Conservation (phyloP, 2,888 invertebrate species). For the Cartodere bifasciata region DNA sequence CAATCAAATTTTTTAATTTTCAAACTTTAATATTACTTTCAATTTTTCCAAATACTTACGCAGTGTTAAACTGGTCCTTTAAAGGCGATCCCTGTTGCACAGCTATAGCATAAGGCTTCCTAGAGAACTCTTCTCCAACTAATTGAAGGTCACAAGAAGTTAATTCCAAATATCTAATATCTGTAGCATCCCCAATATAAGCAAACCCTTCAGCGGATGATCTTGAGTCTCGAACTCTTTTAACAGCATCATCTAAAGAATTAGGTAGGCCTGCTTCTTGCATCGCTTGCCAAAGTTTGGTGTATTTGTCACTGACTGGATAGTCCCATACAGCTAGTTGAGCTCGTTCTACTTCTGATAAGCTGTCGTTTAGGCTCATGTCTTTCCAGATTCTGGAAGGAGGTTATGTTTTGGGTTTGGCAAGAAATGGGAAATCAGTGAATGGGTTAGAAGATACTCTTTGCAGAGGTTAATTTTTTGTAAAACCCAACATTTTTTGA, state of each 20-base stretch:
- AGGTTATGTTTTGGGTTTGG: no score
- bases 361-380: slow-evolving; percentile 89
- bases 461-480: no score
- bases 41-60: no score
- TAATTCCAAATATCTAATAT: slow-evolving; percentile 61
- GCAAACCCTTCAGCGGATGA: slow-evolving; percentile 79
- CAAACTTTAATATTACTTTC: no score
- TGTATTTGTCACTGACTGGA: slow-evolving; percentile 95
- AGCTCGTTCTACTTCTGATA: slow-evolving; percentile 79
- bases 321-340: slow-evolving; percentile 98
- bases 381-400: slow-evolving; percentile 86
- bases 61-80: slow-evolving; percentile 89
- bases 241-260: slow-evolving; percentile 66
- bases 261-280: slow-evolving; percentile 66
- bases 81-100: slow-evolving; percentile 92
- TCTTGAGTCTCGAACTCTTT: slow-evolving; percentile 51
- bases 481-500: no score
- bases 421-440: no score
- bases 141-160: slow-evolving; percentile 81
- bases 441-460: no score
- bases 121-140: slow-evolving; percentile 93
- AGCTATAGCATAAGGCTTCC: slow-evolving; percentile 94
- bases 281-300: slow-evolving; percentile 98
- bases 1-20: no score
- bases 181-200: slow-evolving; percentile 73